phyloP scores from a whole-genome alignment of 2,797 vertebrate species.

The Artibeus jamaicensis region DNA sequence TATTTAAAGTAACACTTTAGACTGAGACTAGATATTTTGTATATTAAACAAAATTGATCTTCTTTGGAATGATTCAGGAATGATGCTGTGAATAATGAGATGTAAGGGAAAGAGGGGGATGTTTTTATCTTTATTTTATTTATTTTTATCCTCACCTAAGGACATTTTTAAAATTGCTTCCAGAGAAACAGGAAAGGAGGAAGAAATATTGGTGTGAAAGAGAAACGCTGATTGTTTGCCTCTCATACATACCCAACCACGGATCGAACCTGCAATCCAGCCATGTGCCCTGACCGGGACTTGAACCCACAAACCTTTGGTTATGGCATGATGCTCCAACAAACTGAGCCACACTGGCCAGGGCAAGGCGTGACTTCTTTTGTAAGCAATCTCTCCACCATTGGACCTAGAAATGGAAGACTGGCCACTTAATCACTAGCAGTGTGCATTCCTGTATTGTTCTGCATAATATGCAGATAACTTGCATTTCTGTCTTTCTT shows the following conservation, averaged over 20 bases:
- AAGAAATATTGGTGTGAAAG: background rate
- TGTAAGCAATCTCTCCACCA: background rate
- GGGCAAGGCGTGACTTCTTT: background rate
- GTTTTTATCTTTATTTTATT: background rate
- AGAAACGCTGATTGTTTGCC: background rate
- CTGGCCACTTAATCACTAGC: background rate
- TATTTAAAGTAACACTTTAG: background rate
- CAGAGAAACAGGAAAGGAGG: background rate
- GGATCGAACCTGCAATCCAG: background rate
- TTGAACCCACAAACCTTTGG: background rate
- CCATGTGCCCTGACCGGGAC: background rate
- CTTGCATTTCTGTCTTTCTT: background rate
- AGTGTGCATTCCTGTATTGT: background rate
- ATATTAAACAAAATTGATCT: background rate
- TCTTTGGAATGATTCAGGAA: background rate
- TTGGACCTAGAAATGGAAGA: background rate
- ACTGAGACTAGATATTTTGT: background rate
- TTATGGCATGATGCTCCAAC: background rate
- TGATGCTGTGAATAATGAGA: conserved; percentile 10
- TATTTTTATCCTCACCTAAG: background rate
- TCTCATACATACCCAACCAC: background rate
- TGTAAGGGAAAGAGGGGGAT: background rate
- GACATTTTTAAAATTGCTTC: background rate
- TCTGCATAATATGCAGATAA: background rate
- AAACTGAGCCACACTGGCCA: background rate